Evolutionary conservation across 2,797 vertebrate species (phyloP), one percentile per base, ranked within the genome.

Genomic region (Parotocinclus haroldoi): DNA sequence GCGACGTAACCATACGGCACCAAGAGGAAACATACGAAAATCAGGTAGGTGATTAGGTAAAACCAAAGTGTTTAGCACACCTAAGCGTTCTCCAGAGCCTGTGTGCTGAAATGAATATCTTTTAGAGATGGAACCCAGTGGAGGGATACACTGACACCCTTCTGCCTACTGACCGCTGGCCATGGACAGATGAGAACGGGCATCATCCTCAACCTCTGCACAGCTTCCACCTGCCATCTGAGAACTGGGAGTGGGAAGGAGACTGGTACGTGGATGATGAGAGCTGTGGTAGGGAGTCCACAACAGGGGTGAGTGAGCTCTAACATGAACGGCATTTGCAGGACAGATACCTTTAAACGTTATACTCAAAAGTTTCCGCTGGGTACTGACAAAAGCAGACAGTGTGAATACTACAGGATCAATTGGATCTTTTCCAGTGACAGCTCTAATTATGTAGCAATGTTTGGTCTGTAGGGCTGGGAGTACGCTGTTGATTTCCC

Each of bases 201-300:
- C 85, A 93, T 66, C 93, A 89, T 65, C 88, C 92, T 17, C 94
- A 94, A 76, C 91, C 90, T 0, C 91, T 99, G 7, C 91, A 94
- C 70, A 91, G 92, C 81, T 97, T 99, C 80, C 83, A 81, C 10
- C 86, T 96, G 79, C 94, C 94, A 0, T 94, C 96, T 0, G 85
- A 83, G 42, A 94, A 96, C 84, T 99, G 97, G 97, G 94, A 96
- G 72, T 99, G 97, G 97, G 97, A 99, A 73, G 94, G 95, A 0
- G 96, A 98, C 89, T 99, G 97, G 97, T 96, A 93, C 49, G 94
- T 98, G 90, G 96, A 99, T 80, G 95, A 98, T 81, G 95, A 97
- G 83, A 97, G 89, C 85, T 96, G 95, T 77, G 96, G 92, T 81
- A 95, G 95, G 82, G 95, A 97, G 65, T 93, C 95, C 79, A 94